Percentiles rank a stretch among this genome's conserved stretches.
These are phyloP conservation scores for Dicentrarchus labrax DNA, from an alignment of 2,113 vertebrate genomes.

Conservation along the genomic window DNA sequence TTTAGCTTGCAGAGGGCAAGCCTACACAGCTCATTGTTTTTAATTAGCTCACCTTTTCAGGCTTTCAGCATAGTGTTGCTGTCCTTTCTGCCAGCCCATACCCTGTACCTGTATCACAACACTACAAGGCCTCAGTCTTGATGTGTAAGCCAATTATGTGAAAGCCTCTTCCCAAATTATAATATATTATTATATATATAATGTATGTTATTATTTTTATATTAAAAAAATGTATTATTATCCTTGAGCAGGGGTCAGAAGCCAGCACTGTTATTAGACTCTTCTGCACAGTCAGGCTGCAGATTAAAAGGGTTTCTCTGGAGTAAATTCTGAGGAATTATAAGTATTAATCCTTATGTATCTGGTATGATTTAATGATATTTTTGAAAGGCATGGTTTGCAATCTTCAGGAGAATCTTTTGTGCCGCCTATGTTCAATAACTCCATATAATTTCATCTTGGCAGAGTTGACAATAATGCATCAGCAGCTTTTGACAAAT, in stretches of 20 bases:
- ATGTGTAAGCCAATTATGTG: no score
- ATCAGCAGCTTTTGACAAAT: slow-evolving; percentile 73
- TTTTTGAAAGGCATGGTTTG: slow-evolving; percentile 29
- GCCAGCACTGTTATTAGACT: slow-evolving; percentile 3
- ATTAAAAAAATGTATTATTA: background rate
- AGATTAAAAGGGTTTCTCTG: slow-evolving; percentile 14
- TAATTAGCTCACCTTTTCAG: background rate
- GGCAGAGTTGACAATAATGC: slow-evolving; percentile 61
- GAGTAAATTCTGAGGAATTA: slow-evolving; percentile 37
- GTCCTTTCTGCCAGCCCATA: background rate
- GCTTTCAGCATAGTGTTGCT: background rate
- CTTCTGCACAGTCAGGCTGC: background rate
- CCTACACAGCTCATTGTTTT: fast-evolving
- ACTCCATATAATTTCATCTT: slow-evolving; percentile 43
- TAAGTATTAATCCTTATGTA: slow-evolving; percentile 50
- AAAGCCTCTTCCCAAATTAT: background rate
- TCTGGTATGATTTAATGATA: slow-evolving; percentile 48
- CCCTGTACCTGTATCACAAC: background rate
- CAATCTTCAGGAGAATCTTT: slow-evolving; percentile 40
- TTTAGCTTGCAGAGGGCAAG: background rate
- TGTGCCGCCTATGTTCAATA: slow-evolving; percentile 46
- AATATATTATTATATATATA: background rate
- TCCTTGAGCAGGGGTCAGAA: background rate
- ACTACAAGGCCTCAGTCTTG: background rate
- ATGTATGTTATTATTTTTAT: no score